Percentiles rank a stretch among this genome's conserved stretches.
These are phyloP conservation scores for Tachina lurida DNA, from an alignment of 2,888 invertebrate species.

Conservation along the genomic window DNA sequence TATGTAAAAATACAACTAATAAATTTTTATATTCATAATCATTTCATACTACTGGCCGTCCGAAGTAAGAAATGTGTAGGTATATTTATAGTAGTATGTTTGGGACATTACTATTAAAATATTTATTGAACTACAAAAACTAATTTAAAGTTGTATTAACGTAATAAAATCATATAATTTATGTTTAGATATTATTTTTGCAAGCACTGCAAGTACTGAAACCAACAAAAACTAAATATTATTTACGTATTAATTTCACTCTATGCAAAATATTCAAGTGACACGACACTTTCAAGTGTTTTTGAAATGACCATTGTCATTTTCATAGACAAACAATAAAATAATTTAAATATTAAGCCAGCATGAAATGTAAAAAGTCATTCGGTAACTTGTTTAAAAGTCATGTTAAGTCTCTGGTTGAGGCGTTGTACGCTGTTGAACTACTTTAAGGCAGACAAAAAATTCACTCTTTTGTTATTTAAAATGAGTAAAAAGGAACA, in stretches of 20 bases:
- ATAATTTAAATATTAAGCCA: slow-evolving; percentile 13
- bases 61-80: too few relatives aligned
- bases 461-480: slow-evolving; percentile 25
- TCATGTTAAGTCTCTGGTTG: slow-evolving; percentile 51
- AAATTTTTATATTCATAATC: too few relatives aligned
- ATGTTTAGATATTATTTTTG: neutral
- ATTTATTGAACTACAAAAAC: too few relatives aligned
- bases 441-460: slow-evolving; percentile 34
- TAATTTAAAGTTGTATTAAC: too few relatives aligned
- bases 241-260: slow-evolving; percentile 26
- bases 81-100: too few relatives aligned
- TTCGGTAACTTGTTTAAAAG: slow-evolving; percentile 61
- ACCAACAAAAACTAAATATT: neutral
- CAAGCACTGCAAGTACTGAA: neutral
- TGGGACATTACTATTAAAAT: too few relatives aligned
- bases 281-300: slow-evolving; percentile 62
- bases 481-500: slow-evolving; percentile 30
- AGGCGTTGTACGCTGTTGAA: slow-evolving; percentile 60
- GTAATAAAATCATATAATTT: neutral
- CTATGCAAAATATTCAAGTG: slow-evolving; percentile 15
- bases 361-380: slow-evolving; percentile 43
- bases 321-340: slow-evolving; percentile 23
- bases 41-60: too few relatives aligned
- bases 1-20: too few relatives aligned
- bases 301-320: slow-evolving; percentile 58